Base-by-base conservation (phyloP, 2,888 invertebrate species). In the Volucella zonaria region DNA sequence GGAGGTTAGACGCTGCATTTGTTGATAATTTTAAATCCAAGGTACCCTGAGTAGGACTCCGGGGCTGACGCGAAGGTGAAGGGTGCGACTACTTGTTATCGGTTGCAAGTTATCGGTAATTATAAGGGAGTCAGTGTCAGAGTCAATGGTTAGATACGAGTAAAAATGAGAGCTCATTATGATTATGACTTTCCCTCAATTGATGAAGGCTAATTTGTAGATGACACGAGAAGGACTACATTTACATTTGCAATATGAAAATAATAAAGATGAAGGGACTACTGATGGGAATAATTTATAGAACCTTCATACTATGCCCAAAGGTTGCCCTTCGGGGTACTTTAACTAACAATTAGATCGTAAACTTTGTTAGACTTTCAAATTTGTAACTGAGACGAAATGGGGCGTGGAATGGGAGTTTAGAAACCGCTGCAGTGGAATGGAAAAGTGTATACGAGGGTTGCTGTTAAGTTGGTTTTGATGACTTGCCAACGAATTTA, bases 271-370 rank as follows among this genome's bases (percentile, higher is more conserved):
- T 31, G 8, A 42, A 4, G 42, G n/a, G 40, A 3, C 31, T 31
- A 67, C 14, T 4, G 14, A 14, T 40, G 31, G 45, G 42, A 31
- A 15, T 12, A 49, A 62, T 58, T 70, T 47, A 1, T 47, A 23
- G 49, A 42, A 47, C 15, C 8, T 67, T 15, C 31, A 58, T 40
- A 71, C 11, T 31, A 18, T 38, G 54, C 52, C 31, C 31, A 31
- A 6, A 31, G 31, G 31, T 40, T 47, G 74, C 58, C 67, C 54
- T 80, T 74, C 38, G 59, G 8, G 31, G 31, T 49, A 42, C 15
- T 9, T 38, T 47, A 43, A 18, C 42, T 42, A 49, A 54, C 51
- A 73, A 74, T 79, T 79, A 47, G 66, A 59, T 80, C 74, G 38
- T 54, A 38, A 67, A 31, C 4, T 61, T 64, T 15, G 9, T 59